Evolutionary conservation across 2,888 invertebrate genomes (phyloP), one percentile per base, ranked within the genome.

Genomic region (Meloe dianella): DNA sequence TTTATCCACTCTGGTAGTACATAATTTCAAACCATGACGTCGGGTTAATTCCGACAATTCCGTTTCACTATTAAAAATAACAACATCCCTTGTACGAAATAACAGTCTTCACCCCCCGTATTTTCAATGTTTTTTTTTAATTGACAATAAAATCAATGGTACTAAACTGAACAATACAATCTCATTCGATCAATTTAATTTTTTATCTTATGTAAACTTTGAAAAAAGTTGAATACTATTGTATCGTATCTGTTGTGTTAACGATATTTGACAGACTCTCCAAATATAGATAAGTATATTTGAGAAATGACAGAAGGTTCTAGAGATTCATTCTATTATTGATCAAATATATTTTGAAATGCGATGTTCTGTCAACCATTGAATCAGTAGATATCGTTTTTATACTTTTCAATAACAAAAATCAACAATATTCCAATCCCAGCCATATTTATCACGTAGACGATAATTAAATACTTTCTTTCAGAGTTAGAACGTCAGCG

Each of bases 1-100:
- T 70, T 74, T 73, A 67, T 69, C 67, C 29, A 32, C 32, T 58
- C 27, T 32, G 30, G 32, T 58, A 35, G 5, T 29, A 35, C 35
- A 58, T 58, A 32, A 58, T 58, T 58, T 58, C 58, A 12, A 20
- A 58, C 58, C 29, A 58, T 58, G 58, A 27, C 17, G 58, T 1
- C 29, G 32, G 30, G 32, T 38, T 58, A 10, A n/a, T 17, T 30
- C 58, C 47, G n/a, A 12, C 38, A 47, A 47, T 47, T 20, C 17
- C 20, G 20, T 47, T 47, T 47, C 20, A 20, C 20, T 47, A 47
- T 47, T 17, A 17, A 17, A 8, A 47, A 47, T 47, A 17, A 20
- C 17, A 20, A 47, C 47, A 20, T 47, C 47, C 6, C 17, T 47
- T 47, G 47, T 47, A 17, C 1, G 20, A 17, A 6, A 6, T 5